Evolutionary conservation across 2,888 invertebrate genomes (phyloP).

Genomic region (Mellilla xanthometata): DNA sequence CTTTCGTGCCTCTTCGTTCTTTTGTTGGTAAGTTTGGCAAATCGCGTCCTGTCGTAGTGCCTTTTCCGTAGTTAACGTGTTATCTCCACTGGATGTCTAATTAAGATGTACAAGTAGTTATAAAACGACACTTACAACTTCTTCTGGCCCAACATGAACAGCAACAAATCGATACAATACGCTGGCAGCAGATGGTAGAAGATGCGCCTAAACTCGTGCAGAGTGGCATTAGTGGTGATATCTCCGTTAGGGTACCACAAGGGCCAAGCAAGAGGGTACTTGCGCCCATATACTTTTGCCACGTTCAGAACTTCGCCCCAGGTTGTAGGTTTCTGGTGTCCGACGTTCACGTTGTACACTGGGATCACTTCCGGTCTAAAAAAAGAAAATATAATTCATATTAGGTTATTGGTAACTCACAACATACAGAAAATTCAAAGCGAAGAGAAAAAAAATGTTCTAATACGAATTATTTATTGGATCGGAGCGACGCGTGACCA

Average conservation of each 20-base stretch:
- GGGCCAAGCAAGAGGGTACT: conserved; percentile 91
- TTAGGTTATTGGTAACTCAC: too few species aligned
- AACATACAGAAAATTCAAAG: too few species aligned
- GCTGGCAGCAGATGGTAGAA: conserved; percentile 91
- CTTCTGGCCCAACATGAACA: conserved; percentile 88
- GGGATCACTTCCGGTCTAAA: conserved; percentile 85
- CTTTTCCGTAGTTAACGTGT: too few species aligned
- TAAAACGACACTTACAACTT: conserved; percentile 86
- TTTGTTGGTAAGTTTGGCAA: too few species aligned
- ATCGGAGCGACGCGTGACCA: too few species aligned
- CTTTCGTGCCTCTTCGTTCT: too few species aligned
- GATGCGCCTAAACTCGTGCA: conserved; percentile 86
- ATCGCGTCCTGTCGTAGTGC: too few species aligned
- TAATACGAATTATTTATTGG: too few species aligned
- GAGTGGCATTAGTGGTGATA: conserved; percentile 85
- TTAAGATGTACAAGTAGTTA: too few species aligned
- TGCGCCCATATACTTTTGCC: conserved; percentile 85
- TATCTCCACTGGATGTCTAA: not conserved
- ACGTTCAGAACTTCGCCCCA: conserved; percentile 92
- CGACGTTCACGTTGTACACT: conserved; percentile 95
- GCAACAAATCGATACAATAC: conserved; percentile 88
- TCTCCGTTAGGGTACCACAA: conserved; percentile 94
- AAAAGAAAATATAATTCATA: too few species aligned
- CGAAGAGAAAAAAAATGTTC: too few species aligned
- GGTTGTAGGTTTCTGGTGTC: conserved; percentile 89